phyloP scores from a whole-genome alignment of 2,888 invertebrate species.

The Cataglyphis cursor region DNA sequence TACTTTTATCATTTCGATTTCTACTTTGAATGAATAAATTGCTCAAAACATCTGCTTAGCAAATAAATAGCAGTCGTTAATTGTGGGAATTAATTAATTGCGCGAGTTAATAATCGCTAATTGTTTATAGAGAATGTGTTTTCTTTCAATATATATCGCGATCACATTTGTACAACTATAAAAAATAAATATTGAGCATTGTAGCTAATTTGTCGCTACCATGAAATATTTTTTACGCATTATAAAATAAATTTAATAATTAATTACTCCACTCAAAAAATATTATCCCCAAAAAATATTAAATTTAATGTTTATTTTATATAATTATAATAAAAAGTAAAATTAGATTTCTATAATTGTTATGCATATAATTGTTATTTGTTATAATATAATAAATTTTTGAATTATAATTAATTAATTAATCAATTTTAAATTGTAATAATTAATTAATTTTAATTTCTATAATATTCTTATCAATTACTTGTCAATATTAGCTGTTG shows the following conservation, averaged over 20 bases:
- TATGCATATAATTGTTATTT: too few relatives aligned
- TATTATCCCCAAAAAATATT: neutral
- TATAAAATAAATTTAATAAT: conserved; percentile 7
- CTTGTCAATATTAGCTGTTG: neutral
- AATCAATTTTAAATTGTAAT: too few relatives aligned
- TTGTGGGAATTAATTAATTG: neutral
- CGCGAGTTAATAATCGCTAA: neutral
- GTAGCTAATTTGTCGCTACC: neutral
- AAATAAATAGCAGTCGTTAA: conserved; percentile 6
- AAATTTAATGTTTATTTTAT: neutral
- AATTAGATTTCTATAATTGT: neutral
- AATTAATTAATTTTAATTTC: neutral
- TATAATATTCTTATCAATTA: neutral
- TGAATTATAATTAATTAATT: too few relatives aligned
- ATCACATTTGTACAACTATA: neutral
- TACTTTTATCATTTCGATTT: neutral
- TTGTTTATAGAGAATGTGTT: neutral
- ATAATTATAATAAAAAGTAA: neutral
- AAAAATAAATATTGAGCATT: neutral
- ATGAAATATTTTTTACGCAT: neutral
- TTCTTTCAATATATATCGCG: neutral
- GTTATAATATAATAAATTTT: too few relatives aligned
- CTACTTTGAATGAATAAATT: conserved; percentile 1
- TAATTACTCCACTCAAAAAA: neutral
- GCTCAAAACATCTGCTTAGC: neutral